phyloP scores from a whole-genome alignment of 2,888 invertebrate genomes.

The Carabus problematicus region DNA sequence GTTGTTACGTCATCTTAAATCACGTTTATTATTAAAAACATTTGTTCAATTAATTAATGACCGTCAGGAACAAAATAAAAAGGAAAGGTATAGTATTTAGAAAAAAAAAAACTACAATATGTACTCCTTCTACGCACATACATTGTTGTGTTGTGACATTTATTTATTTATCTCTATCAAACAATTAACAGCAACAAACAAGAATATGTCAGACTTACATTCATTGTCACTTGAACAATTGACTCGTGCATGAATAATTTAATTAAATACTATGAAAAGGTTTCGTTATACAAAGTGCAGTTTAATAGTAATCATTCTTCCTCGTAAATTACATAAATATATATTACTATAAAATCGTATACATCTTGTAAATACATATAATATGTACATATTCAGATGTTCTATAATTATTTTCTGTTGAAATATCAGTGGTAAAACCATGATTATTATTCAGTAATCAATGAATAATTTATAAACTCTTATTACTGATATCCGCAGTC shows the following conservation, averaged over 20 bases:
- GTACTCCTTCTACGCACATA: no score
- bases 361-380: not conserved
- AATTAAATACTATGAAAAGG: no score
- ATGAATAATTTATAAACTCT: slow-evolving; percentile 37
- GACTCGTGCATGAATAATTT: no score
- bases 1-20: slow-evolving; percentile 35
- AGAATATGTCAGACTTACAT: not conserved
- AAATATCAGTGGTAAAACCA: slow-evolving; percentile 34
- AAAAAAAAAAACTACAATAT: no score
- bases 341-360: not conserved
- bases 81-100: not conserved
- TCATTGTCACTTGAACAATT: not conserved
- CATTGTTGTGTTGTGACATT: no score
- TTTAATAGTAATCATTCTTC: slow-evolving; percentile 17
- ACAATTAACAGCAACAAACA: no score
- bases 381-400: slow-evolving; percentile 17
- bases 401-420: slow-evolving; percentile 29
- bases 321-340: slow-evolving; percentile 32
- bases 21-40: slow-evolving; percentile 38
- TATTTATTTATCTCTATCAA: no score
- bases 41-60: slow-evolving; percentile 30
- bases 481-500: not conserved
- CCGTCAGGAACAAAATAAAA: slow-evolving; percentile 4
- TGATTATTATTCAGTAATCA: slow-evolving; percentile 23
- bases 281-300: not conserved